Evolutionary conservation across 2,113 vertebrate species (phyloP).

Genomic region (Maylandia zebra): DNA sequence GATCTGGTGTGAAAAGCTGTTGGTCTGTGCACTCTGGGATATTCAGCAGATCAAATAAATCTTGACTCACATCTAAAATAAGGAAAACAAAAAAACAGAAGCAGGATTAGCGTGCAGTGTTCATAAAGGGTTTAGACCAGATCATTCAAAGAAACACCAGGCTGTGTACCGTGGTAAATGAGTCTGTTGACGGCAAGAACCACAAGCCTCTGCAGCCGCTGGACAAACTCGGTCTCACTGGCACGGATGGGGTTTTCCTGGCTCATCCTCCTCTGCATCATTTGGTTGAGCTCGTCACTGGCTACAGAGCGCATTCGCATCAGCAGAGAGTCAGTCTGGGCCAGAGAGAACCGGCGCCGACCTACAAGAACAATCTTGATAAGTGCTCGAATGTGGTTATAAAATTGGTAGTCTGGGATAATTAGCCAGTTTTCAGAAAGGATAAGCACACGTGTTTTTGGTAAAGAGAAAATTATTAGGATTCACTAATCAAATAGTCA

Average conservation of each 20-base stretch:
- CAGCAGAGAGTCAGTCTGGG: conserved; percentile 85
- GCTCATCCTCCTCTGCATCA: conserved; percentile 95
- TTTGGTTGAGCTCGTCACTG: conserved; percentile 86
- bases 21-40: conserved; percentile 79
- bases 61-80: conserved; percentile 77
- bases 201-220: conserved; percentile 87
- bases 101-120: not conserved
- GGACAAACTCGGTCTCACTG: conserved; percentile 83
- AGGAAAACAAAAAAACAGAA: not conserved
- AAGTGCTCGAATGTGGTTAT: not conserved
- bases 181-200: conserved; percentile 90
- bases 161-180: conserved; percentile 81
- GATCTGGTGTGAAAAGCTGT: conserved; percentile 61
- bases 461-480: not conserved
- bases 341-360: conserved; percentile 78
- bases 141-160: not conserved
- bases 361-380: conserved; percentile 53
- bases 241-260: conserved; percentile 88
- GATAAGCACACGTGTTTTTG: not conserved
- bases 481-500: conserved; percentile 11
- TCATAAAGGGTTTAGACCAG: not conserved
- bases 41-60: conserved; percentile 83
- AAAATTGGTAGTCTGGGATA: not conserved
- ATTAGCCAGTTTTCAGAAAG: not conserved
- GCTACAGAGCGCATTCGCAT: conserved; percentile 90